Conservation (phyloP, 2,888 invertebrate species). For the Volucella inflata region DNA sequence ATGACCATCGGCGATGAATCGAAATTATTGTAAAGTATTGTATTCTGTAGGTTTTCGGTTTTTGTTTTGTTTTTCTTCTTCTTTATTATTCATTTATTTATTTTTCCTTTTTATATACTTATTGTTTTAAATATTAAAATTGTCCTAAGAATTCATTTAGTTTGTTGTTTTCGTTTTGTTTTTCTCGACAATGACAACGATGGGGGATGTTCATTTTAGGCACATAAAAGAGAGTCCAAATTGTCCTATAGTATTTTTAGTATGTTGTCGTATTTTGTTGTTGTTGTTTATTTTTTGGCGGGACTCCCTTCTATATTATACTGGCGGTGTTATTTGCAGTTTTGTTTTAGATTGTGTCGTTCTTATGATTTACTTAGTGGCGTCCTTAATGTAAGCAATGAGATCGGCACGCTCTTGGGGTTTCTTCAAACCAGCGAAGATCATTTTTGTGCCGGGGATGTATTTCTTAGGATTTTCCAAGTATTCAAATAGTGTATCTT, state of each 20-base stretch:
- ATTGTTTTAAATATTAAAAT: constrained; percentile 67
- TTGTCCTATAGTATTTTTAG: constrained; percentile 17
- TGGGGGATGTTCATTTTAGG: constrained; percentile 60
- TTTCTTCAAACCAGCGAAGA: constrained; percentile 98
- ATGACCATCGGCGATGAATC: constrained; percentile 62
- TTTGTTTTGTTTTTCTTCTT: constrained; percentile 35
- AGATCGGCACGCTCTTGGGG: constrained; percentile 96
- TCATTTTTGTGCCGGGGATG: constrained; percentile 99
- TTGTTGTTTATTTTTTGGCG: constrained; percentile 7
- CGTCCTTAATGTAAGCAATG: constrained; percentile 93
- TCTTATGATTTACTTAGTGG: constrained; percentile 73
- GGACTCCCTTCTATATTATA: constrained; percentile 61
- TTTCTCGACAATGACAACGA: constrained; percentile 65
- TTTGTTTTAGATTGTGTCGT: constrained; percentile 20
- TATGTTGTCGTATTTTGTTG: constrained; percentile 10
- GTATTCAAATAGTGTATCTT: constrained; percentile 96
- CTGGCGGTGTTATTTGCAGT: constrained; percentile 74
- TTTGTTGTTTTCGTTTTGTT: neutral
- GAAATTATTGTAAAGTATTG: constrained; percentile 57
- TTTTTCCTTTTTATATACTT: constrained; percentile 42
- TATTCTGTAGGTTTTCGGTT: constrained; percentile 34
- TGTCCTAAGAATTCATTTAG: constrained; percentile 69
- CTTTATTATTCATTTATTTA: constrained; percentile 40
- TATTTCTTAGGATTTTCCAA: constrained; percentile 99
- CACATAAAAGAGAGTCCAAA: constrained; percentile 50